phyloP scores from a whole-genome alignment of 2,113 vertebrate species.

The Lonchura striata region DNA sequence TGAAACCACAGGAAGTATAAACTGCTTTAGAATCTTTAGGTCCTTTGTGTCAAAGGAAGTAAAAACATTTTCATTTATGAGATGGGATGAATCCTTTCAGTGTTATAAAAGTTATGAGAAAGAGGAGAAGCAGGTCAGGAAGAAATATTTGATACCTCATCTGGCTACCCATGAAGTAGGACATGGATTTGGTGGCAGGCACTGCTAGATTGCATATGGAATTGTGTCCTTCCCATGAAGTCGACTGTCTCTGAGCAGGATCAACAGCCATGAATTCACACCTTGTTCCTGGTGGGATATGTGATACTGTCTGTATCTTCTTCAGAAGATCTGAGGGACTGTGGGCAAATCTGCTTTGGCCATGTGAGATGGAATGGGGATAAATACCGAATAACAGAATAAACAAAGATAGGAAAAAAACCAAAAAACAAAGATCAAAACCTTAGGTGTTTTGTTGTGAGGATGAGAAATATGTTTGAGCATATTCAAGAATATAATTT shows the following conservation, averaged over 20 bases:
- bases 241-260: not conserved
- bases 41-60: not conserved
- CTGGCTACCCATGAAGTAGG: not conserved
- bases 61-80: not conserved
- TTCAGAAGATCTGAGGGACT: not conserved
- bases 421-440: not conserved
- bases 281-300: not conserved
- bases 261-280: not conserved
- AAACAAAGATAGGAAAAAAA: not conserved
- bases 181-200: not conserved
- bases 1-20: not conserved
- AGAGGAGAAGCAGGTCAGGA: not conserved
- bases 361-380: not conserved
- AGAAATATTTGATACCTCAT: not conserved
- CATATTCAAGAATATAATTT: not conserved
- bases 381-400: not conserved
- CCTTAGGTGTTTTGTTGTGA: not conserved
- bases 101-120: not conserved
- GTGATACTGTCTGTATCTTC: not conserved
- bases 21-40: not conserved
- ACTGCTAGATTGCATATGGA: not conserved
- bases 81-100: not conserved
- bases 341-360: not conserved
- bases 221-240: not conserved
- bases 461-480: not conserved